Evolutionary conservation across 2,113 vertebrate genomes (phyloP).

Genomic region (Nerophis ophidion): DNA sequence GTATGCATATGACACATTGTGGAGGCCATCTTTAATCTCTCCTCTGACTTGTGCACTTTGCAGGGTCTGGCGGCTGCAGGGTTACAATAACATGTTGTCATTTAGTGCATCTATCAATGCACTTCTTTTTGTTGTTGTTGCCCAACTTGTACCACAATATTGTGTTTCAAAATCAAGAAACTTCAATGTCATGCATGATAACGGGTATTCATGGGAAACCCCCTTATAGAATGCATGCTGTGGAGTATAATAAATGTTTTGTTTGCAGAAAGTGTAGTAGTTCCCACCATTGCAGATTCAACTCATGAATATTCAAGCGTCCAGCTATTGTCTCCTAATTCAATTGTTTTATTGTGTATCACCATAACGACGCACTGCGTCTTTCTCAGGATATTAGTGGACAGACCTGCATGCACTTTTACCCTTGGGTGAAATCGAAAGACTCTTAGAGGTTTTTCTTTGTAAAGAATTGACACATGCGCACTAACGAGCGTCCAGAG

Average conservation of each 20-base stretch:
- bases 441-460: slow-evolving; percentile 23
- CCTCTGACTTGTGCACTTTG: slow-evolving; percentile 62
- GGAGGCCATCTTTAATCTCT: slow-evolving; percentile 52
- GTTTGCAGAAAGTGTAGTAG: slow-evolving; percentile 10
- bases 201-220: too few relatives aligned
- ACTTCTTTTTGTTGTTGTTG: neutral
- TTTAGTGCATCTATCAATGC: slow-evolving; percentile 18
- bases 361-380: slow-evolving; percentile 6
- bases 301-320: slow-evolving; percentile 60
- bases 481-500: slow-evolving; percentile 38
- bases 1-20: slow-evolving; percentile 47
- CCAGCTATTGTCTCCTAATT: slow-evolving; percentile 45
- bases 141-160: neutral
- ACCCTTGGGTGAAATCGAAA: slow-evolving; percentile 36
- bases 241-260: neutral
- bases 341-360: slow-evolving; percentile 49
- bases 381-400: neutral
- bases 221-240: too few relatives aligned
- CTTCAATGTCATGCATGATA: too few relatives aligned
- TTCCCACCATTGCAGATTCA: slow-evolving; percentile 40
- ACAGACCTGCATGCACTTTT: neutral
- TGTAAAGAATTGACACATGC: neutral
- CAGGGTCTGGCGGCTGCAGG: slow-evolving; percentile 53
- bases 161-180: too few relatives aligned
- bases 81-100: slow-evolving; percentile 48